Base-by-base conservation (phyloP, 2,797 vertebrate genomes). In the Spinibarbus caldwelli region DNA sequence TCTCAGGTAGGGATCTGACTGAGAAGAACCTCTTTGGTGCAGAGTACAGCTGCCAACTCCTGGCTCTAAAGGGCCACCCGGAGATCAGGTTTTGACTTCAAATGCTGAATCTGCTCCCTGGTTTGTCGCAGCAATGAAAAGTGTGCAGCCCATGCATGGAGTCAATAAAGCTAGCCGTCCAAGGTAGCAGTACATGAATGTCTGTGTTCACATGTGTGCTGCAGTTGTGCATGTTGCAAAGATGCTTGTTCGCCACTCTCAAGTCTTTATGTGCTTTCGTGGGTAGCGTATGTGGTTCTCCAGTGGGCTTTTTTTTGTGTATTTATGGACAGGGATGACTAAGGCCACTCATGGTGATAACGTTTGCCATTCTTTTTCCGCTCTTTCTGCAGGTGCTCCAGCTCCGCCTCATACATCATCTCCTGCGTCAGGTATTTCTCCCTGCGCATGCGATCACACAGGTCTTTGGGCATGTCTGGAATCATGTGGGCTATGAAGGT, bases 281-380 rank as follows among this genome's bases (percentile, higher is more conserved):
- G 81, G 59, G 71, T 14, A 17, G 67, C 36, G 41, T 54, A 31
- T 76, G 45, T 73, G 36, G 15, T 59, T 85, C 68, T 79, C 82
- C 72, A 17, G 41, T 80, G 38, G 78, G 62, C 66, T 38, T 11
- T 52, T n/a, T 80, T 41, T 86, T 57, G 86, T 57, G 59, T 84
- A 47, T 36, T 82, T 83, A 52, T 66, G 87, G 70, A n/a, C n/a
- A 78, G 87, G 80, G 62, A 59, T 86, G 87, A 71, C 96, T 99
- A 99, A 97, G 98, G 98, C 98, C 98, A 99, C 94, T 99, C 98
- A 0, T 99, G 98, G 96, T 99, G 97, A 95, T 96, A 97, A 64
- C 97, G 97, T 88, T 96, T 96, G 82, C 98, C 98, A 2, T 98
- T 99, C 94, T 97, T 98, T 91, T 97, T 99, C 81, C 96, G 94